These are phyloP conservation scores for Siniperca knerii DNA, from an alignment of 2,113 vertebrate species.

Conservation along the genomic window DNA sequence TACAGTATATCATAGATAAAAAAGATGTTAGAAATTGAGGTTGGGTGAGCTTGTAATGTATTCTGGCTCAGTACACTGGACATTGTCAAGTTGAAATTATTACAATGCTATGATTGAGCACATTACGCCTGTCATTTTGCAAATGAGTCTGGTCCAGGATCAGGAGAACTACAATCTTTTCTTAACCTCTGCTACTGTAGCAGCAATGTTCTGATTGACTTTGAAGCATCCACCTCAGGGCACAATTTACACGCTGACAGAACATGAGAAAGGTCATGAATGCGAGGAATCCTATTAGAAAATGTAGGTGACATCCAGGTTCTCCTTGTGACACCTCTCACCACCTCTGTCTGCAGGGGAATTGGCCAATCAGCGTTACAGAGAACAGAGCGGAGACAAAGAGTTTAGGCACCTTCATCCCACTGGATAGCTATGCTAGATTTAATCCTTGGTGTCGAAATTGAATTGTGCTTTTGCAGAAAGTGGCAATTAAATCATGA, in stretches of 20 bases:
- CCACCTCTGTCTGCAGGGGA: constrained; percentile 27
- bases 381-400: constrained; percentile 38
- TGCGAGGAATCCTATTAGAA: constrained; percentile 32
- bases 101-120: background rate
- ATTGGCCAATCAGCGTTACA: constrained; percentile 41
- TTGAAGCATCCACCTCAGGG: constrained; percentile 21
- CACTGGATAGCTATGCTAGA: constrained; percentile 36
- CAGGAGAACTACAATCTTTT: background rate
- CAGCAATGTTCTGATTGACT: constrained; percentile 15
- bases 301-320: constrained; percentile 38
- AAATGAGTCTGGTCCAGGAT: constrained; percentile 6
- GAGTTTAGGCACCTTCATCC: constrained; percentile 44
- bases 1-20: background rate
- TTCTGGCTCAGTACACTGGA: background rate
- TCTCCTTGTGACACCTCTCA: constrained; percentile 34
- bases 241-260: constrained; percentile 31
- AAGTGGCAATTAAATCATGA: constrained; percentile 82
- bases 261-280: constrained; percentile 38
- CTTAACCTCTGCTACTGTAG: constrained; percentile 8
- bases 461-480: constrained; percentile 79
- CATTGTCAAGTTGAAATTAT: background rate
- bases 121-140: background rate
- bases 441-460: constrained; percentile 75
- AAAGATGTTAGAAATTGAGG: background rate
- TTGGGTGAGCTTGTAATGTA: background rate